These are phyloP conservation scores for Microchrysa polita DNA, from an alignment of 2,888 invertebrate species.

Conservation along the genomic window DNA sequence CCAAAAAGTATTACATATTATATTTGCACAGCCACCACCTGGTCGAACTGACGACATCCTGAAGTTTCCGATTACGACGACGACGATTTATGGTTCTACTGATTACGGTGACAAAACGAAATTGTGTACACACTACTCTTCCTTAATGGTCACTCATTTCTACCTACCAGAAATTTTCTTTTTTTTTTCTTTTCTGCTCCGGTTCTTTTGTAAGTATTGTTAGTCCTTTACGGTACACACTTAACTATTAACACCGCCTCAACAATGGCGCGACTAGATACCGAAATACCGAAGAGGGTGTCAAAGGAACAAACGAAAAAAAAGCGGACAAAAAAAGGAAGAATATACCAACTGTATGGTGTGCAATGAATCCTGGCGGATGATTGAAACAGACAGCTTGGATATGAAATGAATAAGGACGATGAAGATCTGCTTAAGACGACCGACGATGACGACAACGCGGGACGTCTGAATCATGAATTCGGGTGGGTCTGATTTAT, in stretches of 20 bases:
- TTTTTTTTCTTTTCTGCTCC: neutral
- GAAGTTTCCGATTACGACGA: slow-evolving; percentile 43
- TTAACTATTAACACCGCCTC: too few species aligned
- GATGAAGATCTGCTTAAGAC: neutral
- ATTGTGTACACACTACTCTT: slow-evolving; percentile 12
- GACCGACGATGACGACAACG: too few species aligned
- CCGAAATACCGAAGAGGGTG: neutral
- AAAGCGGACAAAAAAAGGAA: neutral
- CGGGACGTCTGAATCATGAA: too few species aligned
- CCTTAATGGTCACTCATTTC: slow-evolving; percentile 32
- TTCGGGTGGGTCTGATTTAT: neutral
- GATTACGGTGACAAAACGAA: slow-evolving; percentile 38
- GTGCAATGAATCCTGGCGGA: neutral
- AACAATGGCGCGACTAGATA: too few species aligned
- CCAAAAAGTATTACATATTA: too few species aligned
- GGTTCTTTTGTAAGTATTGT: neutral
- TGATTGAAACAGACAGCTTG: neutral
- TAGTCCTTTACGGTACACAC: too few species aligned
- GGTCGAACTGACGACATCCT: slow-evolving; percentile 24
- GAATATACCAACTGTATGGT: neutral
- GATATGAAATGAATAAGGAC: too few species aligned
- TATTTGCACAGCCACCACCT: slow-evolving; percentile 25
- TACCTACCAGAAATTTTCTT: slow-evolving; percentile 25
- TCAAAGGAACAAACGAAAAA: neutral
- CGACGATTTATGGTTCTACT: slow-evolving; percentile 42